Percentiles rank a stretch among this genome's conserved stretches.
These are phyloP conservation scores for Hydropsyche betteni DNA, from an alignment of 2,888 invertebrate genomes.

Conservation along the genomic window DNA sequence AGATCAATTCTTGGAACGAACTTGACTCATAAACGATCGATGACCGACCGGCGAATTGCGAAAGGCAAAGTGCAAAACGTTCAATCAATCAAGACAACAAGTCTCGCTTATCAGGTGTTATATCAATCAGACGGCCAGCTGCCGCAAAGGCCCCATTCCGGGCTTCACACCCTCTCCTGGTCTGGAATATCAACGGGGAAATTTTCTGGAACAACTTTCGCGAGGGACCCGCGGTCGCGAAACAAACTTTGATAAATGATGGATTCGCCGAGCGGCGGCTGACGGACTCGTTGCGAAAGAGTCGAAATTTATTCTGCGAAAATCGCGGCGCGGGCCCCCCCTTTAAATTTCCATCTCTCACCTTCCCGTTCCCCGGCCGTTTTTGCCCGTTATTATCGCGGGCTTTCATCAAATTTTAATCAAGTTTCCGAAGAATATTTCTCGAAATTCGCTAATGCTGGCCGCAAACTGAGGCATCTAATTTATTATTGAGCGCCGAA, in stretches of 20 bases:
- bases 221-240: slow-evolving; percentile 36
- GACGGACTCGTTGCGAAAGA: slow-evolving; percentile 28
- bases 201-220: slow-evolving; percentile 39
- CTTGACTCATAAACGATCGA: too few relatives aligned
- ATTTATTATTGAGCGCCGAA: slow-evolving; percentile 25
- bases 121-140: slow-evolving; percentile 26
- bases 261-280: slow-evolving; percentile 37
- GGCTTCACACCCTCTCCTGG: too few relatives aligned
- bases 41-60: not conserved
- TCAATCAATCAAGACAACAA: slow-evolving; percentile 33
- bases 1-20: too few relatives aligned
- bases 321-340: slow-evolving; percentile 28
- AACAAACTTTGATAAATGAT: slow-evolving; percentile 45
- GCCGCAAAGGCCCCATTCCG: not conserved
- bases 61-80: slow-evolving; percentile 26
- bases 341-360: slow-evolving; percentile 16
- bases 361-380: slow-evolving; percentile 1
- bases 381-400: slow-evolving; percentile 22
- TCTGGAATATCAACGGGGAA: not conserved
- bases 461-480: slow-evolving; percentile 35
- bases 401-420: slow-evolving; percentile 44
- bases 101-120: not conserved
- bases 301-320: slow-evolving; percentile 37
- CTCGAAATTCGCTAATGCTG: slow-evolving; percentile 32
- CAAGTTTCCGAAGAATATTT: slow-evolving; percentile 40